Evolutionary conservation across 2,797 vertebrate species (phyloP).

Genomic region (Eutrigla gurnardus): DNA sequence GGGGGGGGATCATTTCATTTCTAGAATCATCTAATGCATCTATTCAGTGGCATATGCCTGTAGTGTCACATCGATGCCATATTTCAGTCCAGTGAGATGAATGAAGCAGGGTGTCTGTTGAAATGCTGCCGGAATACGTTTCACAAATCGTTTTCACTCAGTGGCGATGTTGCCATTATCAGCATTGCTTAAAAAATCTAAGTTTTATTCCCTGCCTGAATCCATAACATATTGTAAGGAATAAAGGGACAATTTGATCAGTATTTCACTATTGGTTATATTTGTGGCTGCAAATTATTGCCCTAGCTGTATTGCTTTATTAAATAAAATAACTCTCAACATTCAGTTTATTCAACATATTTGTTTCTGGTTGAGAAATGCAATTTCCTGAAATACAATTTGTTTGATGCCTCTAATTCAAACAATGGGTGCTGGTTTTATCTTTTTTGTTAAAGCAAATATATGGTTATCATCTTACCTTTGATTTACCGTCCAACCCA

Average conservation of each 20-base stretch:
- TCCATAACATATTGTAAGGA: constrained; percentile 49
- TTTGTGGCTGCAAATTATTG: constrained; percentile 29
- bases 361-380: constrained; percentile 11
- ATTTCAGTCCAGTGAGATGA: constrained; percentile 72
- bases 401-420: neutral
- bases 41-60: constrained; percentile 72
- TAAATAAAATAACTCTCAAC: constrained; percentile 25
- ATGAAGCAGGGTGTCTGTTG: constrained; percentile 62
- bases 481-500: neutral
- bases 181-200: constrained; percentile 55
- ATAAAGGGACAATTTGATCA: constrained; percentile 52
- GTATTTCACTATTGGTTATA: constrained; percentile 41
- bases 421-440: neutral
- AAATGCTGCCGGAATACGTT: constrained; percentile 57
- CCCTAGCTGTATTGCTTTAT: constrained; percentile 5
- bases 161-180: constrained; percentile 52
- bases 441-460: neutral
- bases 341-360: constrained; percentile 10
- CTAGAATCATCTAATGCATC: constrained; percentile 67
- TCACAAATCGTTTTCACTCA: constrained; percentile 61
- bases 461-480: neutral
- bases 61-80: constrained; percentile 67
- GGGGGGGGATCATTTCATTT: constrained; percentile 62
- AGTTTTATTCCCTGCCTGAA: constrained; percentile 48
- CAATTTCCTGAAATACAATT: constrained; percentile 12